Conservation (phyloP, 2,113 vertebrate species). For the Dendropsophus ebraccatus region DNA sequence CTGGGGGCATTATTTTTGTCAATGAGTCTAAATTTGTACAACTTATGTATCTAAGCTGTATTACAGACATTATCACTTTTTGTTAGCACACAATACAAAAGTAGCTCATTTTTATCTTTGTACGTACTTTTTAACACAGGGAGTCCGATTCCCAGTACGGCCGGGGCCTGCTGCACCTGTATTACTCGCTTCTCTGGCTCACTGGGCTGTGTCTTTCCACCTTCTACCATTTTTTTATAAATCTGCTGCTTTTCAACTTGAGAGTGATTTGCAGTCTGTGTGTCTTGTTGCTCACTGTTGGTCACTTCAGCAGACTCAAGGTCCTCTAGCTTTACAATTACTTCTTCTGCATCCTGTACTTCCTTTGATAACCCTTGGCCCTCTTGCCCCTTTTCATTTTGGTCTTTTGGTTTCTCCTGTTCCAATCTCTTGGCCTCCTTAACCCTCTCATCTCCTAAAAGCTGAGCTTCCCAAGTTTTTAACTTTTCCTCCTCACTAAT, state of each 20-base stretch:
- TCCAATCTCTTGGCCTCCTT: not conserved
- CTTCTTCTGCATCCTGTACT: not conserved
- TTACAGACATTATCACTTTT: not conserved
- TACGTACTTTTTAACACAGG: constrained; percentile 51
- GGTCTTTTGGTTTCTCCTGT: not conserved
- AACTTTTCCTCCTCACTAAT: not conserved
- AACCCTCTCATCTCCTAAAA: not conserved
- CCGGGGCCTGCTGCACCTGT: not conserved
- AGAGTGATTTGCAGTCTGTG: not conserved
- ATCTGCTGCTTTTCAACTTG: not conserved
- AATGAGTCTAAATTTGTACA: too few species aligned
- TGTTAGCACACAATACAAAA: not conserved
- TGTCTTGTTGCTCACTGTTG: not conserved
- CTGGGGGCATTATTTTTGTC: too few species aligned
- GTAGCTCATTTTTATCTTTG: not conserved
- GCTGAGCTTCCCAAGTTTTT: not conserved
- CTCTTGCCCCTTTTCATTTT: not conserved
- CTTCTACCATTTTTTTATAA: not conserved
- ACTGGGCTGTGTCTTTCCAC: not conserved
- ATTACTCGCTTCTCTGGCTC: not conserved
- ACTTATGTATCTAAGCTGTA: not conserved
- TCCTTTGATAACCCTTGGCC: not conserved
- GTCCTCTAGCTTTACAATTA: not conserved
- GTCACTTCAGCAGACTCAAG: not conserved
- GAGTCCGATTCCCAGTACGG: constrained; percentile 48